Percentiles rank a stretch among this genome's conserved stretches.
Evolutionary conservation across 1,140 invertebrate species (phyloP).

Genomic region (Polypedilum vanderplanki): DNA sequence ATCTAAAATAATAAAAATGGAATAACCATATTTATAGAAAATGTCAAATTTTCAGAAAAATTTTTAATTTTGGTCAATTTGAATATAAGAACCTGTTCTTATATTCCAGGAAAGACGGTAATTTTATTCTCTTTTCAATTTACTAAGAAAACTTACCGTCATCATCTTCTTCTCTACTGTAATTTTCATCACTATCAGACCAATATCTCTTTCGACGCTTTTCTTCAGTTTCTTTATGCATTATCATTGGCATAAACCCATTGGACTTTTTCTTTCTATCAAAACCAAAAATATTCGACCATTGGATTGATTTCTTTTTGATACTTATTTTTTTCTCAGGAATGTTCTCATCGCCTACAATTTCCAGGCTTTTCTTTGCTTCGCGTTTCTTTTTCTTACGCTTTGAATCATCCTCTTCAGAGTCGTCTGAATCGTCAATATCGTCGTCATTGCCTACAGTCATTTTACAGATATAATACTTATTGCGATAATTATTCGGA

Average conservation of each 20-base stretch:
- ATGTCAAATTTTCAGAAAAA: no score
- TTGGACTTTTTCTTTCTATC: slow-evolving; percentile 63
- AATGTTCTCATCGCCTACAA: slow-evolving; percentile 38
- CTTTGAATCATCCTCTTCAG: slow-evolving; percentile 43
- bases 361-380: slow-evolving; percentile 40
- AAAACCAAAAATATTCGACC: slow-evolving; percentile 77
- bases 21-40: no score
- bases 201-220: neutral
- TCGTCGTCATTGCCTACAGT: slow-evolving; percentile 31
- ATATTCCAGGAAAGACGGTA: no score
- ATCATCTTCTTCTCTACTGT: neutral
- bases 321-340: slow-evolving; percentile 51
- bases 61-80: no score
- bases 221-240: neutral
- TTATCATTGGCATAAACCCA: neutral
- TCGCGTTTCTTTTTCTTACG: slow-evolving; percentile 41
- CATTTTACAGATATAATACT: slow-evolving; percentile 8
- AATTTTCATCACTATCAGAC: neutral
- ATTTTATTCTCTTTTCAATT: no score
- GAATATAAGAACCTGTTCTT: no score
- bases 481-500: neutral
- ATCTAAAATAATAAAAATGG: no score
- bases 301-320: slow-evolving; percentile 70
- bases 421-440: slow-evolving; percentile 33
- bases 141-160: no score